Base-by-base conservation (phyloP, 1,140 invertebrate genomes). In the Nymphalis io region DNA sequence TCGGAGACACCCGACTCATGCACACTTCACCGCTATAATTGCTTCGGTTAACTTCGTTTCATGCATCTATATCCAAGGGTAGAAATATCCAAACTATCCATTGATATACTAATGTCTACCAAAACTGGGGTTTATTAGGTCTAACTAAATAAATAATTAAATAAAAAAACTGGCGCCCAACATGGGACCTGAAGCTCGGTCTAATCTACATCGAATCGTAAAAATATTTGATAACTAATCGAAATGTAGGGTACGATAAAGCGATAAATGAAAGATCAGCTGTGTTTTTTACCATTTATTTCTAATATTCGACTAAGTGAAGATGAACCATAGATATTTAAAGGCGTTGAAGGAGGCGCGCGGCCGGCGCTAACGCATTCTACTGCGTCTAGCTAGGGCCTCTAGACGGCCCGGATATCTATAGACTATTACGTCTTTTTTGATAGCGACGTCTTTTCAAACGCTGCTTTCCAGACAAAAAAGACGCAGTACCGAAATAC, bases 201-300 rank as follows among this genome's bases (percentile, higher is more conserved):
- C 74, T 76, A 79, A 61, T 70, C 84, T 82, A 81, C 78, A 55
- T 79, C 57, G 73, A 78, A 78, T 80, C 70, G 64, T 76, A 85
- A 81, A 20, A 73, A 76, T 78, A 75, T 78, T 55, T 40, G 74
- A 58, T 69, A 48, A 78, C 71, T 79, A 79, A 75, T 73, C 70
- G 75, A 80, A 73, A 80, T 76, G 70, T 73, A 58, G 82, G 85
- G 85, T 83, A 87, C 74, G 78, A 83, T 84, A 79, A 90, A 90
- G 88, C 88, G 85, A 84, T 83, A 90, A 90, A 89, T 90, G 82
- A 90, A 90, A 90, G 82, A 89, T 79, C 88, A 75, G 84, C 88
- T 89, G 87, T 89, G 85, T 90, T 85, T 84, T 80, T 90, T 84
- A 89, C 84, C 86, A 83, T 87, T 90, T 89, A 89, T 89, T 85